phyloP scores from a whole-genome alignment of 2,888 invertebrate species.

The Cheilosia scutellata region DNA sequence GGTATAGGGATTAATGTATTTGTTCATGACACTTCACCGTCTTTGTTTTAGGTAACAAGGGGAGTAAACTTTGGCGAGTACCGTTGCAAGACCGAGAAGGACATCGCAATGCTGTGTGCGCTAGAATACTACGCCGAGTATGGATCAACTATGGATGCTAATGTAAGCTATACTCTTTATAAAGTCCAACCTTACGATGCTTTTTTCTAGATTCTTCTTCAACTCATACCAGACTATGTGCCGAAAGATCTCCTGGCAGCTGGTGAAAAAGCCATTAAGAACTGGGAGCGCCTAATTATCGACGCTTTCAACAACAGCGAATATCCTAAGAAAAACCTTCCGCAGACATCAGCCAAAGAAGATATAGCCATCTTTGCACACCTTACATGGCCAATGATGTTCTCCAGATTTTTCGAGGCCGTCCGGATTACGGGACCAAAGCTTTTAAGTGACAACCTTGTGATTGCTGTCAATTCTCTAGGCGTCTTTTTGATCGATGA shows the following conservation, averaged over 20 bases:
- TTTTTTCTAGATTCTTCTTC: conserved; percentile 77
- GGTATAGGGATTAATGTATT: conserved; percentile 77
- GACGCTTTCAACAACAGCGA: conserved; percentile 90
- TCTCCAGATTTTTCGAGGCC: conserved; percentile 97
- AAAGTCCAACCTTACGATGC: not conserved
- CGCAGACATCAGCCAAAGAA: conserved; percentile 91
- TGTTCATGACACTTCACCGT: not conserved
- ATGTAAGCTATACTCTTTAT: conserved; percentile 84
- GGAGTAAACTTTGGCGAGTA: conserved; percentile 97
- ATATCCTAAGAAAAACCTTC: conserved; percentile 88
- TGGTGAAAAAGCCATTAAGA: conserved; percentile 87
- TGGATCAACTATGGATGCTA: conserved; percentile 88
- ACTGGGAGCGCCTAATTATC: conserved; percentile 90
- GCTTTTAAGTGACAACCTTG: conserved; percentile 89
- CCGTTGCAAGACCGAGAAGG: conserved; percentile 92
- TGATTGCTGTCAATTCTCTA: conserved; percentile 97
- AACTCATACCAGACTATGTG: conserved; percentile 79
- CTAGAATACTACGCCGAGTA: conserved; percentile 95
- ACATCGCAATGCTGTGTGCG: conserved; percentile 94
- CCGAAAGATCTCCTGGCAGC: conserved; percentile 83
- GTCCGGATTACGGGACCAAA: conserved; percentile 90
- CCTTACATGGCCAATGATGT: conserved; percentile 96
- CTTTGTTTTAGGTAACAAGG: conserved; percentile 86
- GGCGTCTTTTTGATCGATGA: conserved; percentile 97
- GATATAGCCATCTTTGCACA: conserved; percentile 96